Base-by-base conservation (phyloP, 2,113 vertebrate species). In the Ceuthmochares aereus region DNA sequence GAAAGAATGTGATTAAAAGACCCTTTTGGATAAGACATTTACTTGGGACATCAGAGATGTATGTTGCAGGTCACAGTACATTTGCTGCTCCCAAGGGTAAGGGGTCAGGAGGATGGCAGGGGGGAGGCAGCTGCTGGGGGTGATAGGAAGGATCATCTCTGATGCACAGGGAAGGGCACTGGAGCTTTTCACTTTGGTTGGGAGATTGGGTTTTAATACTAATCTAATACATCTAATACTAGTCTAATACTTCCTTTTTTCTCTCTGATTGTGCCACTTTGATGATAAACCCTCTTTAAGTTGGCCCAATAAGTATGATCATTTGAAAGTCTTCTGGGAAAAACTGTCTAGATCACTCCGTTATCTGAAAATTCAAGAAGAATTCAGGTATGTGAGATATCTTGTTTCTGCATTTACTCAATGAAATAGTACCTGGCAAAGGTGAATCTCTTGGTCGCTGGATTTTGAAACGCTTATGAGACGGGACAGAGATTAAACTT, bases 21-120 rank as follows among this genome's bases (percentile, higher is more conserved):
- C 4, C 1, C 2, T 15, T 80, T 76, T 42, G 32, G 37, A 3
- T 51, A 5, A 60, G 55, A 14, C 2, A 7, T 34, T 86, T 0
- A 2, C 20, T 58, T 37, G 43, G 51, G 45, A 55, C 20, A n/a
- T 1, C 34, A 56, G 55, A 45, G 74, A 4, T 37, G 4, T 10
- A 4, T 7, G 12, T 12, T 37, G 19, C 8, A 34, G 20, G 36
- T 63, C 18, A 34, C 14, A 3, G 10, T 26, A 5, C 10, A 12
- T 32, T 34, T 68, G 34, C 62, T 49, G 12, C 47, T 62, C 42
- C 2, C 21, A 5, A 47, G 34, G 14, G 4, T 22, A n/a, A 26
- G 40, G 55, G 37, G 8, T 49, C 11, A 17, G 52, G 15, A 34
- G 37, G 26, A 2, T 6, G 43, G 29, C 4, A 14, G 34, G 34